These are phyloP conservation scores for Collichthys lucidus DNA, from an alignment of 2,113 vertebrate species.

Conservation along the genomic window DNA sequence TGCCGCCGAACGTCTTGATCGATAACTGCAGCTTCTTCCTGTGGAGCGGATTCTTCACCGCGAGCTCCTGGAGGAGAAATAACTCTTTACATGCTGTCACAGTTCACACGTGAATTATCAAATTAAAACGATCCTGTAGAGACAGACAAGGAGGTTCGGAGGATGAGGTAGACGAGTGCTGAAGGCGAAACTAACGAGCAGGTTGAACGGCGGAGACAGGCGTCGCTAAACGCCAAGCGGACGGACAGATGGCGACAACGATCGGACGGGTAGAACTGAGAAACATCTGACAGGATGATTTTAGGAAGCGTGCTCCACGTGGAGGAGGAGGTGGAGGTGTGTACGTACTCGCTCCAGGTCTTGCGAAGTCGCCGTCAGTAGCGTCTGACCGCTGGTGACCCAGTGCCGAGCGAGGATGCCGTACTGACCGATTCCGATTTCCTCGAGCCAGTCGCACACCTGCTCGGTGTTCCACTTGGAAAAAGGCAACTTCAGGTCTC, in stretches of 20 bases:
- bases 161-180: constrained; percentile 24
- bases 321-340: neutral
- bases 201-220: constrained; percentile 53
- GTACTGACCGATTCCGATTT: constrained; percentile 93
- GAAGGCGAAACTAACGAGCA: constrained; percentile 62
- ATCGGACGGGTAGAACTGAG: constrained; percentile 62
- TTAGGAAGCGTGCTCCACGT: neutral
- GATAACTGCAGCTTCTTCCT: constrained; percentile 95
- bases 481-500: constrained; percentile 87
- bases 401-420: constrained; percentile 90
- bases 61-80: constrained; percentile 87
- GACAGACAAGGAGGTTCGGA: neutral
- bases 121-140: constrained; percentile 1
- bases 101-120: neutral
- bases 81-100: neutral
- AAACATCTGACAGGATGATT: constrained; percentile 4
- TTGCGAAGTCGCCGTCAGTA: constrained; percentile 90
- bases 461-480: constrained; percentile 94
- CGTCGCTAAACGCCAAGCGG: constrained; percentile 40
- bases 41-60: constrained; percentile 95
- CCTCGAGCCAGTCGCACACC: constrained; percentile 94
- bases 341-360: constrained; percentile 93
- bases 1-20: constrained; percentile 86
- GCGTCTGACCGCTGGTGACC: constrained; percentile 90
- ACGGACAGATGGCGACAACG: constrained; percentile 25